Evolutionary conservation across 2,888 invertebrate genomes (phyloP).

Genomic region (Rutpela maculata): DNA sequence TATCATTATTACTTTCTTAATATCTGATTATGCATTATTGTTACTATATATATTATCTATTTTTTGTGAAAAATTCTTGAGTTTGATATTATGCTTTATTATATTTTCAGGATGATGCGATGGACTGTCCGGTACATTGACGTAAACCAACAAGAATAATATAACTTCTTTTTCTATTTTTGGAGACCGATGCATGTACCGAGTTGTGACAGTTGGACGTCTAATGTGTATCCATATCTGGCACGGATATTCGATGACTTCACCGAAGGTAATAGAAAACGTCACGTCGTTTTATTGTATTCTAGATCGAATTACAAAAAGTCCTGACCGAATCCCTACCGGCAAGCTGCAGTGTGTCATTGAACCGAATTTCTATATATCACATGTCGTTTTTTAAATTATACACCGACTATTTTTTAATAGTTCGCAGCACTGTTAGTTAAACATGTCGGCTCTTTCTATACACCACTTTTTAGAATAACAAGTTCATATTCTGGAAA

Average conservation of each 20-base stretch:
- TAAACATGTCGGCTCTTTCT: too few species aligned
- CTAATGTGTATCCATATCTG: conserved; percentile 46
- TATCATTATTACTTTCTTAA: too few species aligned
- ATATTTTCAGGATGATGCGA: too few species aligned
- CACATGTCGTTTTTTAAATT: not conserved
- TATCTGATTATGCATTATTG: too few species aligned
- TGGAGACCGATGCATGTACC: conserved; percentile 18
- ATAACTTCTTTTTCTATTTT: not conserved
- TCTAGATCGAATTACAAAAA: conserved; percentile 52
- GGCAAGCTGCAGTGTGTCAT: conserved; percentile 22
- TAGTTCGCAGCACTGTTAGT: too few species aligned
- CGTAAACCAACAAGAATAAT: not conserved
- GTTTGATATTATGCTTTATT: too few species aligned
- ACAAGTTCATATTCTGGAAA: too few species aligned
- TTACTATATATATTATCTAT: too few species aligned
- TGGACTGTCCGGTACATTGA: not conserved
- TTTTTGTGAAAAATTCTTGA: too few species aligned
- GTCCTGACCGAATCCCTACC: conserved; percentile 51
- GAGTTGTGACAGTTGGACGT: conserved; percentile 39
- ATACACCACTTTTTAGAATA: too few species aligned
- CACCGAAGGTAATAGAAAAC: conserved; percentile 52
- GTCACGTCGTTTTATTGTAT: conserved; percentile 56
- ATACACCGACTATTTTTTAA: not conserved
- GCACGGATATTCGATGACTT: conserved; percentile 48
- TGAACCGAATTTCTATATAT: conserved; percentile 19